Evolutionary conservation across 2,113 vertebrate genomes (phyloP).

Genomic region (Indicator indicator): DNA sequence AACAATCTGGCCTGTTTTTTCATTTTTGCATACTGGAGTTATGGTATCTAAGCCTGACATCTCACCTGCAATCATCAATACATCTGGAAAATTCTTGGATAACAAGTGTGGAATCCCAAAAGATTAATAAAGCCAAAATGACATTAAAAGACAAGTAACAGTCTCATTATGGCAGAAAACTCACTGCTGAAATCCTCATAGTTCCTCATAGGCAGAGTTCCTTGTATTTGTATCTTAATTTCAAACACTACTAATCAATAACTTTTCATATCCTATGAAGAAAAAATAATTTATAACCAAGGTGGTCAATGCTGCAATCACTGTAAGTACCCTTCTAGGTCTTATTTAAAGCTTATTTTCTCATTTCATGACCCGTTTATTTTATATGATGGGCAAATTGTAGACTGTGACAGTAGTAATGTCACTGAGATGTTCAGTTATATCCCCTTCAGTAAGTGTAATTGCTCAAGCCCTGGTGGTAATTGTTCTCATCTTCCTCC

Average conservation of each 20-base stretch:
- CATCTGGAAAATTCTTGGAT: constrained; percentile 2
- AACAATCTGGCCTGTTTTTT: not conserved
- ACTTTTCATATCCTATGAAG: not conserved
- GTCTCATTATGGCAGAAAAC: not conserved
- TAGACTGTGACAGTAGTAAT: constrained; percentile 39
- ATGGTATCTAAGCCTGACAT: not conserved
- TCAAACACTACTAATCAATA: constrained; percentile 48
- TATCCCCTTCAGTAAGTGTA: constrained; percentile 27
- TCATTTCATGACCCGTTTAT: constrained; percentile 65
- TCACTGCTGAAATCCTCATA: not conserved
- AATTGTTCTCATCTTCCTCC: constrained; percentile 39
- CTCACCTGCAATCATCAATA: not conserved
- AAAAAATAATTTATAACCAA: constrained; percentile 33
- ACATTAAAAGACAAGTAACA: not conserved
- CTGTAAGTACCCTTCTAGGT: constrained; percentile 5
- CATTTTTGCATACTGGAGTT: not conserved
- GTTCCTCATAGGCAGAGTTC: not conserved
- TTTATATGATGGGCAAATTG: constrained; percentile 58
- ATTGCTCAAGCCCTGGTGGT: not conserved
- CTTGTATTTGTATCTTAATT: not conserved
- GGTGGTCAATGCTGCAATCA: not conserved
- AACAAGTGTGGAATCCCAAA: not conserved
- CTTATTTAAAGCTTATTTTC: constrained; percentile 53
- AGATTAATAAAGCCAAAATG: not conserved
- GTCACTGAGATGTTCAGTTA: constrained; percentile 43